A percentile compares a stretch with the other conserved stretches of the same genome.
phyloP scores from a whole-genome alignment of 2,797 vertebrate genomes.

The Scyliorhinus canicula region DNA sequence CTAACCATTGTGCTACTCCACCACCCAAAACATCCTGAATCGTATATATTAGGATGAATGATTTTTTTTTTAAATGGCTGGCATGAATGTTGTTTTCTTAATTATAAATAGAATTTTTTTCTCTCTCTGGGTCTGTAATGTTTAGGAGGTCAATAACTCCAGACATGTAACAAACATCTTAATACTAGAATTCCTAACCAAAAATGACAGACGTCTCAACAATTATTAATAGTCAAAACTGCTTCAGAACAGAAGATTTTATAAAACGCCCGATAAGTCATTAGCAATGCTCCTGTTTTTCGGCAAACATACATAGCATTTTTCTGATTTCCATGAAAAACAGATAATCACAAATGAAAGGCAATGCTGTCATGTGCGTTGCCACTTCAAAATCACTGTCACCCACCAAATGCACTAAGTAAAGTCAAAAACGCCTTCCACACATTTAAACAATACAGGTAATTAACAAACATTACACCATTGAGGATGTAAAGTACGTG shows the following conservation, averaged over 20 bases:
- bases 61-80: neutral
- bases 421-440: neutral
- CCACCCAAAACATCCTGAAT: too few relatives aligned
- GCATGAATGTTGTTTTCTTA: neutral
- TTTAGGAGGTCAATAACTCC: neutral
- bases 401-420: neutral
- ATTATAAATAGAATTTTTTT: conserved; percentile 24
- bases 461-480: neutral
- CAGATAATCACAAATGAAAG: conserved; percentile 18
- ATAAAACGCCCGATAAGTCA: neutral
- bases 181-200: neutral
- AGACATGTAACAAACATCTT: neutral
- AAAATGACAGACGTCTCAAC: neutral
- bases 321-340: neutral
- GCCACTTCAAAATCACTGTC: neutral
- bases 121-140: neutral
- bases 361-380: neutral
- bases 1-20: too few relatives aligned
- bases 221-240: neutral
- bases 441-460: neutral
- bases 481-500: neutral
- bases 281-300: neutral
- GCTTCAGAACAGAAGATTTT: neutral
- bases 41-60: neutral
- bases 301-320: neutral